These are phyloP conservation scores for Mamestra configurata DNA, from an alignment of 1,140 invertebrate genomes.

Conservation along the genomic window DNA sequence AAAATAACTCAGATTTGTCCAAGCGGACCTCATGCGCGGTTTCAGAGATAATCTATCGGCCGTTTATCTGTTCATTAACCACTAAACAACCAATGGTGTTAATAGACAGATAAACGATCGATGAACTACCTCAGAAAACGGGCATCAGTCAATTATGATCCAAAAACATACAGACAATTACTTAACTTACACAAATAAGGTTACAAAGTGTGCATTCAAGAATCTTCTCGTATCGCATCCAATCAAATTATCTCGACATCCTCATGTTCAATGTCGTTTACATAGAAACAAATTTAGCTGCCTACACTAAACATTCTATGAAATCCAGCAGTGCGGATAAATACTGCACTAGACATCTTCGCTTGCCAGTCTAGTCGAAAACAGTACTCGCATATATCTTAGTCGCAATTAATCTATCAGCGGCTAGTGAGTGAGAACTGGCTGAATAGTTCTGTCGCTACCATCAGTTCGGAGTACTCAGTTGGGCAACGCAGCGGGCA, in stretches of 20 bases:
- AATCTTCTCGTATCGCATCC: too few species aligned
- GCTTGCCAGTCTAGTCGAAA: conserved; percentile 20
- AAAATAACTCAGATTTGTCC: too few species aligned
- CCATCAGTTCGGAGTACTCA: conserved; percentile 66
- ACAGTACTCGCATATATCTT: conserved; percentile 43
- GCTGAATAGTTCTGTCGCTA: conserved; percentile 61
- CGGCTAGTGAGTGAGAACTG: conserved; percentile 47
- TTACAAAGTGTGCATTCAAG: too few species aligned
- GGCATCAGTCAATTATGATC: too few species aligned
- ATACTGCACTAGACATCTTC: conserved; percentile 21
- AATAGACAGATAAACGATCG: too few species aligned
- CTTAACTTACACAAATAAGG: too few species aligned
- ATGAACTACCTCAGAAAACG: too few species aligned
- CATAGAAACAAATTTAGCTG: not conserved
- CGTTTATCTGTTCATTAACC: too few species aligned
- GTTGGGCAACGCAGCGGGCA: conserved; percentile 66
- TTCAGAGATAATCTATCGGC: too few species aligned
- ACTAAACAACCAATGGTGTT: too few species aligned
- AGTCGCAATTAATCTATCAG: conserved; percentile 50
- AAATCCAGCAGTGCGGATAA: conserved; percentile 8
- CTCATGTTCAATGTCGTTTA: not conserved
- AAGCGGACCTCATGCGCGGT: too few species aligned
- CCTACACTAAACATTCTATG: not conserved
- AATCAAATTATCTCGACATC: not conserved
- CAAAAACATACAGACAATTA: too few species aligned